Percentiles rank a stretch among this genome's conserved stretches.
These are phyloP conservation scores for Cybosia mesomella DNA, from an alignment of 2,888 invertebrate genomes.

Conservation along the genomic window DNA sequence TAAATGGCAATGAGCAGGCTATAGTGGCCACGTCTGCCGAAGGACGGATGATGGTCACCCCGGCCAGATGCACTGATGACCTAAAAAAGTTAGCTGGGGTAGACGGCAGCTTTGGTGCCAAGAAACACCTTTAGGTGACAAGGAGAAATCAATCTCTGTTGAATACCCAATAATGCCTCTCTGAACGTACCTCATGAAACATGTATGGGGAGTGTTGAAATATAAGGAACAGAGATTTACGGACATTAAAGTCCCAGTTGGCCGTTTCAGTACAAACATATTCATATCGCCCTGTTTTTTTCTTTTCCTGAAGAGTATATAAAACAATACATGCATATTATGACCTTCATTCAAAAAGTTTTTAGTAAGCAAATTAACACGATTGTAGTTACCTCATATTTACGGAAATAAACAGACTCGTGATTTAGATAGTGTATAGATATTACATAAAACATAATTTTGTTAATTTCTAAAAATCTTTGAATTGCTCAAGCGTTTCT, in stretches of 20 bases:
- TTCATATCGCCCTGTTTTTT: background rate
- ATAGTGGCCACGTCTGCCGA: background rate
- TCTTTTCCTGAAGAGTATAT: background rate
- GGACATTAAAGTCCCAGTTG: background rate
- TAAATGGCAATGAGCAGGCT: background rate
- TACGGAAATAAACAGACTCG: too few relatives aligned
- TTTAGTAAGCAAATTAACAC: too few relatives aligned
- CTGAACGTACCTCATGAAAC: conserved; percentile 22
- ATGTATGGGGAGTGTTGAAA: conserved; percentile 12
- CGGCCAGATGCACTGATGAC: too few relatives aligned
- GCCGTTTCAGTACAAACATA: background rate
- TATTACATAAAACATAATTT: too few relatives aligned
- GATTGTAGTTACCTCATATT: too few relatives aligned
- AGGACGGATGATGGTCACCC: too few relatives aligned
- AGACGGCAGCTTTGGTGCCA: conserved; percentile 18
- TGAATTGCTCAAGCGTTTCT: too few relatives aligned
- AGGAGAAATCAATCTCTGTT: conserved; percentile 36
- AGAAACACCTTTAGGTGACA: conserved; percentile 27
- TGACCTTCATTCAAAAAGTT: too few relatives aligned
- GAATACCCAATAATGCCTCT: conserved; percentile 28
- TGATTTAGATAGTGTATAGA: too few relatives aligned
- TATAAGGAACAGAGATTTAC: background rate
- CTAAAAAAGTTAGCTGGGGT: too few relatives aligned
- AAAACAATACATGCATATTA: background rate
- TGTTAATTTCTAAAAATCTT: too few relatives aligned